Evolutionary conservation across 1,140 invertebrate genomes (phyloP), one percentile per base, ranked within the genome.

Genomic region (Achroia grisella): DNA sequence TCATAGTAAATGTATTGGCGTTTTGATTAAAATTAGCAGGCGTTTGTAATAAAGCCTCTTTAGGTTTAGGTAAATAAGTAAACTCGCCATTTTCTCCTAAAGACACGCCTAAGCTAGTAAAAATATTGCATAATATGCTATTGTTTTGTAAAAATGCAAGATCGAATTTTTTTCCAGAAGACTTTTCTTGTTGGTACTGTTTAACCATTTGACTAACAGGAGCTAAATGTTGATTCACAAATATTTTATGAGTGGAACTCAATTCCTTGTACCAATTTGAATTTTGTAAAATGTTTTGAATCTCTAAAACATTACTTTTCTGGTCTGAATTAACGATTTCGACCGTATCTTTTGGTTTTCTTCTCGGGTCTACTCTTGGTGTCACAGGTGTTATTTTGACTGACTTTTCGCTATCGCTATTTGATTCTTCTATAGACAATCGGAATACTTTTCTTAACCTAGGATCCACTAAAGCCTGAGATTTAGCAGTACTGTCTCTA

Each of bases 381-480:
- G 82, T 32, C 8, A 65, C 44, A 40, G 52, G 44, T 8, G 48
- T 41, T 30, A 52, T 37, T 61, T 75, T 73, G 29, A 49, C 31
- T 13, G 72, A 39, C 52, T 87, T 85, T 83, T 88, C 63, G 71
- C 80, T 74, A 58, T 89, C 65, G 70, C 80, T 67, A 70, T 85
- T 74, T 52, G 85, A 67, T 75, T 92, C 90, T 8, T 89, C 86
- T 28, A 88, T 78, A 2, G 87, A 86, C 30, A 92, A 65, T 32
- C 92, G 87, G 63, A 94, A 92, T 30, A 94, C 92, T 76, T 93
- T 93, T 48, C 91, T 86, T 45, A 93, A 61, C 32, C 93, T 86
- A 0, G 93, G 93, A 87, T 94, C 93, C 2, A 88, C 87, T 35
- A 90, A 86, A 0, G 92, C 91, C 56, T 91, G 89, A 5, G 92